Evolutionary conservation across 1,140 invertebrate species (phyloP).

Genomic region (Hycleus cichorii): DNA sequence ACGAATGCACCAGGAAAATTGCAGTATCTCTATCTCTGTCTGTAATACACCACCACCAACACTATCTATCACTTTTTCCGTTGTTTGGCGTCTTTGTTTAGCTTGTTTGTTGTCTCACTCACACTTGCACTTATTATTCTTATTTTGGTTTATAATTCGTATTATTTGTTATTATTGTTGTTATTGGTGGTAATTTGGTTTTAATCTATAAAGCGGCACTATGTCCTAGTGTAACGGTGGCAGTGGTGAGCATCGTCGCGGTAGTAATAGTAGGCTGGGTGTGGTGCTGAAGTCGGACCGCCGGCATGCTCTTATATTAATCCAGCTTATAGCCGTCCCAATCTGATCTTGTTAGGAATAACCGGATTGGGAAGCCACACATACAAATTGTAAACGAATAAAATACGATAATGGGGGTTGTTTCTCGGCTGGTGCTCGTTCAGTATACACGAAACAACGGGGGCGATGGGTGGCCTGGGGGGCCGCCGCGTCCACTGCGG

Average conservation of each 20-base stretch:
- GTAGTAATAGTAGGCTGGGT: constrained; percentile 26
- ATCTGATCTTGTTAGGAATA: constrained; percentile 33
- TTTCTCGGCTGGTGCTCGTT: neutral
- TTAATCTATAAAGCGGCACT: too few species aligned
- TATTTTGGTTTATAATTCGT: too few species aligned
- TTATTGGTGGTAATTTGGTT: too few species aligned
- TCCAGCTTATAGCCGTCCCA: neutral
- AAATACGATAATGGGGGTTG: neutral
- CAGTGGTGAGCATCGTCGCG: constrained; percentile 19
- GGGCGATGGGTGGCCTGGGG: neutral
- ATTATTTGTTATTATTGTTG: too few species aligned
- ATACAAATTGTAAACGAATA: neutral
- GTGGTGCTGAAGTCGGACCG: constrained; percentile 30
- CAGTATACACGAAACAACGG: constrained; percentile 17
- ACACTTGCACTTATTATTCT: too few species aligned
- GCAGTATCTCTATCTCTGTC: neutral
- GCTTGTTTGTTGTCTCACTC: too few species aligned
- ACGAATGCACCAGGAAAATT: constrained; percentile 11
- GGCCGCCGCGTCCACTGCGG: neutral
- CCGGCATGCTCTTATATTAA: constrained; percentile 30
- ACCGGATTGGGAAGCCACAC: constrained; percentile 36
- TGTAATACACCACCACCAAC: constrained; percentile 3
- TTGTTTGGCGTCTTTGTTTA: too few species aligned
- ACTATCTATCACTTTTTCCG: constrained; percentile 4
- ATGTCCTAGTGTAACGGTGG: neutral